Base-by-base conservation (phyloP, 2,797 vertebrate genomes). In the Parambassis ranga region DNA sequence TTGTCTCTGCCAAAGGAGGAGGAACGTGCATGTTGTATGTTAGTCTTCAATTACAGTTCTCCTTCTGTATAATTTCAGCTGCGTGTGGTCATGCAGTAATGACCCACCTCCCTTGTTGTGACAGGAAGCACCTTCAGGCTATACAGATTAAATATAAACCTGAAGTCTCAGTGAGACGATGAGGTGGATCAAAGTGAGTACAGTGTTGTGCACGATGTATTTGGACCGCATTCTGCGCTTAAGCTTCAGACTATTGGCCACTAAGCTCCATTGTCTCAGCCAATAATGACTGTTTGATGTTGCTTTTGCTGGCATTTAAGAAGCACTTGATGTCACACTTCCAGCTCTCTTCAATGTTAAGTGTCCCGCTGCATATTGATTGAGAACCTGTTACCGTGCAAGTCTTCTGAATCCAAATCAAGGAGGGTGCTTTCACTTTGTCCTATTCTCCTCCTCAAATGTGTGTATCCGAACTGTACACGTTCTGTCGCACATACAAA, bases 351-450 rank as follows among this genome's bases (percentile, higher is more conserved):
- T 62, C 48, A 22, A 28, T 35, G 26, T 46, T 61, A 49, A 53
- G 22, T 33, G 48, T 56, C 32, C 43, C 43, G 24, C 24, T 68
- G 60, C 7, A 49, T 49, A 68, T 46, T 77, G 66, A 82, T 70
- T 68, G 51, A 55, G 30, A 70, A 31, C 14, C 19, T 52, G 58
- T 57, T 59, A 37, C 14, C 32, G 48, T 15, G 26, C 16, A 47
- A 36, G 36, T 30, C 18, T 30, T 60, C 14, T 65, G 35, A 65
- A 75, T 67, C 32, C 30, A 20, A 75, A 65, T 73, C 43, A 60
- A 50, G 42, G 22, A 50, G 42, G 22, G 20, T 19, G 41, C 10
- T 36, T 61, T 70, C 16, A 22, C 53, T 49, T 36, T 18, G 6
- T 62, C 9, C 8, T 19, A 19, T 30, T 56, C 32, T 46, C 14